A percentile compares a stretch with the other conserved stretches of the same genome.
Evolutionary conservation across 1,140 invertebrate species (phyloP).

Genomic region (Harpegnathos saltator): DNA sequence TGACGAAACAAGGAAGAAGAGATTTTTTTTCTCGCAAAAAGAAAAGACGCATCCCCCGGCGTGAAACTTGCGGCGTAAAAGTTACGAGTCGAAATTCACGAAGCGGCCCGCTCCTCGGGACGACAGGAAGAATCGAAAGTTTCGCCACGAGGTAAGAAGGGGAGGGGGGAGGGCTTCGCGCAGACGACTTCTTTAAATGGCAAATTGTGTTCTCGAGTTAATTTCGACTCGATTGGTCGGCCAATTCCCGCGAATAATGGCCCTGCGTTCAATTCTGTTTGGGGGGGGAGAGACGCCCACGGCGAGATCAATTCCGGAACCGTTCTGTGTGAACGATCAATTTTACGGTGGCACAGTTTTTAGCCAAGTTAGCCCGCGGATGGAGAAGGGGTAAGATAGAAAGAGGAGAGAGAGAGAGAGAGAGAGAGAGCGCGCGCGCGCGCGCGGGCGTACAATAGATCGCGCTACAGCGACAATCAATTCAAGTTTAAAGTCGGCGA

Average conservation of each 20-base stretch:
- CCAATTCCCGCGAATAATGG: neutral
- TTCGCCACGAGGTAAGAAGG: neutral
- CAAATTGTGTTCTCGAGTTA: constrained; percentile 10
- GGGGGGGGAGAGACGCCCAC: neutral
- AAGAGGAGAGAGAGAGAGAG: too few relatives aligned
- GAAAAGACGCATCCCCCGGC: too few relatives aligned
- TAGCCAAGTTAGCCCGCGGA: constrained; percentile 17
- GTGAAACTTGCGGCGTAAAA: neutral
- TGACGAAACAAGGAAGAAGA: too few relatives aligned
- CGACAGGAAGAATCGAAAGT: neutral
- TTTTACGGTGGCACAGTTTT: constrained; percentile 50
- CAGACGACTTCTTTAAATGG: neutral
- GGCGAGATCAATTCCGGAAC: constrained; percentile 2
- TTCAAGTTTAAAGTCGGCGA: constrained; percentile 49
- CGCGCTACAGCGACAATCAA: constrained; percentile 49
- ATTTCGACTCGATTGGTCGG: constrained; percentile 21
- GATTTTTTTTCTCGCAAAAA: neutral
- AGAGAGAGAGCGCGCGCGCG: too few relatives aligned
- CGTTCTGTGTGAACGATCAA: constrained; percentile 35
- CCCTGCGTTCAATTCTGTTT: neutral
- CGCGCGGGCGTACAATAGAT: constrained; percentile 36
- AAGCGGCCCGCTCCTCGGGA: too few relatives aligned
- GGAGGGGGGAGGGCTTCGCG: too few relatives aligned
- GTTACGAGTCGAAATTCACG: neutral
- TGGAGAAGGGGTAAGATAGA: neutral